Conservation (phyloP, 1,140 invertebrate genomes). For the Spodoptera frugiperda region DNA sequence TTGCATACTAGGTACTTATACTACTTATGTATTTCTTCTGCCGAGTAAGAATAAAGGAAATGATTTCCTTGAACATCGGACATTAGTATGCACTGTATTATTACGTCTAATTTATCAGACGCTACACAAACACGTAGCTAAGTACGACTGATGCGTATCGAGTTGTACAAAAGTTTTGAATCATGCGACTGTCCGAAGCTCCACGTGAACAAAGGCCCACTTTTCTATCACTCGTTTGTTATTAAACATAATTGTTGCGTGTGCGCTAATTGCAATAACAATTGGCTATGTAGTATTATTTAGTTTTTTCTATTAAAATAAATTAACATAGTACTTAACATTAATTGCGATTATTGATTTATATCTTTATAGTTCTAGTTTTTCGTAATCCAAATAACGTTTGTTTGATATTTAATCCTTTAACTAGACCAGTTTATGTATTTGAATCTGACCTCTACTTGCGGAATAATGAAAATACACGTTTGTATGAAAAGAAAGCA, state of each 20-base stretch:
- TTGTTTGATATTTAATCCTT: too few species aligned
- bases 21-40: constrained; percentile 5
- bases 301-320: neutral
- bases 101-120: constrained; percentile 9
- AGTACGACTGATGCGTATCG: neutral
- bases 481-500: constrained; percentile 11
- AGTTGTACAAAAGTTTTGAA: constrained; percentile 2
- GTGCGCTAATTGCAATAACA: neutral
- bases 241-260: neutral
- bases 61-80: constrained; percentile 9
- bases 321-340: neutral
- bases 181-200: neutral
- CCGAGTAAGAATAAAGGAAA: constrained; percentile 11
- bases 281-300: too few species aligned
- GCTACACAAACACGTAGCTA: neutral
- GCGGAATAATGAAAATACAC: too few species aligned
- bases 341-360: too few species aligned
- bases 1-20: constrained; percentile 3
- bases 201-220: neutral
- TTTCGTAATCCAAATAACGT: too few species aligned
- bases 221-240: neutral
- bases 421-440: too few species aligned
- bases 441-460: too few species aligned
- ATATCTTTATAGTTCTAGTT: too few species aligned
- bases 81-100: constrained; percentile 25